phyloP scores from a whole-genome alignment of 2,113 vertebrate species.

The Thryonomys swinderianus region DNA sequence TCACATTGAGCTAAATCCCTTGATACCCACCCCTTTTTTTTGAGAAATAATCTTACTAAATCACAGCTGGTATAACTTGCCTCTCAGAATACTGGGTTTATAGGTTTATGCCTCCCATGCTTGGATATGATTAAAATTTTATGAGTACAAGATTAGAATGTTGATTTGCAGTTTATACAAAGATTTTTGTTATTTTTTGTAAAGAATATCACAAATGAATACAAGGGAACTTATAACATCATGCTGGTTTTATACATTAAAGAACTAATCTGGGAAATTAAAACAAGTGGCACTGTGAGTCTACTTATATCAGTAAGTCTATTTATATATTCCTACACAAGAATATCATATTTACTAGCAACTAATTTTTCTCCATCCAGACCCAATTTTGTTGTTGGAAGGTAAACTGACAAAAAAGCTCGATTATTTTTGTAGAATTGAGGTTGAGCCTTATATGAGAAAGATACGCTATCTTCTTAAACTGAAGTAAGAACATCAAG shows the following conservation, averaged over 20 bases:
- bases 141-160: background rate
- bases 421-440: background rate
- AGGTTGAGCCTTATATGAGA: background rate
- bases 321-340: background rate
- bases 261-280: background rate
- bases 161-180: background rate
- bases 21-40: background rate
- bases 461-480: background rate
- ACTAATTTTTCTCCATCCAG: background rate
- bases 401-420: background rate
- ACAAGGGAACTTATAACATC: background rate
- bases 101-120: background rate
- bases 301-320: background rate
- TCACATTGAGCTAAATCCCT: background rate
- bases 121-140: background rate
- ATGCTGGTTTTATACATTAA: background rate
- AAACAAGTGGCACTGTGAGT: background rate
- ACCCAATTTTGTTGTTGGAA: background rate
- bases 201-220: background rate
- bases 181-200: background rate
- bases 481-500: background rate
- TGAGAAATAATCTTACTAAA: background rate
- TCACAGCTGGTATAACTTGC: background rate
- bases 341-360: background rate
- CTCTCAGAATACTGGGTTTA: background rate